These are phyloP conservation scores for Lucinisca nassula DNA, from an alignment of 2,888 invertebrate species.

Conservation along the genomic window DNA sequence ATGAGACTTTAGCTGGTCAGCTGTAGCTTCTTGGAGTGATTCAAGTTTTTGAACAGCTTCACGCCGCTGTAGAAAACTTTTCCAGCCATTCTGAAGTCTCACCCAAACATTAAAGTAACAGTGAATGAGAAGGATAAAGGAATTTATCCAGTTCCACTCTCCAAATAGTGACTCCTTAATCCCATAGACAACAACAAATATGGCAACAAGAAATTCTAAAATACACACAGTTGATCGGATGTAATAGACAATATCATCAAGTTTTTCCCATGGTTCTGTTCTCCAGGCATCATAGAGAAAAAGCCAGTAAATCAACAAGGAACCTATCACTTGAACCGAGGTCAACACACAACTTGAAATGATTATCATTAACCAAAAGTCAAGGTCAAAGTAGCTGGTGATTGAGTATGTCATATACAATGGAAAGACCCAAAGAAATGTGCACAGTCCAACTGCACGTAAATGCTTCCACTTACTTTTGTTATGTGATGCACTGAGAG, in stretches of 20 bases:
- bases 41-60: slow-evolving; percentile 89
- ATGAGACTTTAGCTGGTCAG: slow-evolving; percentile 86
- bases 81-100: slow-evolving; percentile 89
- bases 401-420: slow-evolving; percentile 88
- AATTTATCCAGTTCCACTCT: slow-evolving; percentile 89
- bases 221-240: slow-evolving; percentile 88
- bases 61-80: slow-evolving; percentile 88
- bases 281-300: slow-evolving; percentile 88
- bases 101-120: slow-evolving; percentile 90
- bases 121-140: slow-evolving; percentile 89
- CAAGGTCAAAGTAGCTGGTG: slow-evolving; percentile 88
- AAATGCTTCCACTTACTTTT: slow-evolving; percentile 86
- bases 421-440: slow-evolving; percentile 88
- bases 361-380: slow-evolving; percentile 89
- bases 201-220: slow-evolving; percentile 89
- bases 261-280: slow-evolving; percentile 88
- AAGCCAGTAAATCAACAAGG: slow-evolving; percentile 89
- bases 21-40: slow-evolving; percentile 88
- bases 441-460: slow-evolving; percentile 87
- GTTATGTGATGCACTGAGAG: slow-evolving; percentile 88
- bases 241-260: slow-evolving; percentile 89
- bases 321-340: slow-evolving; percentile 89
- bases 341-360: slow-evolving; percentile 89
- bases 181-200: slow-evolving; percentile 89
- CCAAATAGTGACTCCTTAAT: slow-evolving; percentile 88